Evolutionary conservation across 2,888 invertebrate species (phyloP).

Genomic region (Dyspetes luteomarginatus): DNA sequence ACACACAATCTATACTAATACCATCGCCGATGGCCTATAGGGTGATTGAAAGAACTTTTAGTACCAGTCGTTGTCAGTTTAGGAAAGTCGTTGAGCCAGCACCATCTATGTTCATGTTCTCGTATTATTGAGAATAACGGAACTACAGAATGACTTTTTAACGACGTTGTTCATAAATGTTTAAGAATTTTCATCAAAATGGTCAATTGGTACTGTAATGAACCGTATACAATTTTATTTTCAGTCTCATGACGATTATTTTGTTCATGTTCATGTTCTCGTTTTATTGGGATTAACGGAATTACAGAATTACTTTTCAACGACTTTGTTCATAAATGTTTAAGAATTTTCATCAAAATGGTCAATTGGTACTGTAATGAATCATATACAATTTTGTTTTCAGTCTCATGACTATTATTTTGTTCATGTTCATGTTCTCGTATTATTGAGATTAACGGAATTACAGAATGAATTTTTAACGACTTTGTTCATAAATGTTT

Average conservation of each 20-base stretch:
- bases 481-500: no score
- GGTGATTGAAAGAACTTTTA: constrained; percentile 14
- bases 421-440: background rate
- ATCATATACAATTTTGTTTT: no score
- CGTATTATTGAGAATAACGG: background rate
- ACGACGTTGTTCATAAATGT: no score
- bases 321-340: no score
- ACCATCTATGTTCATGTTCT: background rate
- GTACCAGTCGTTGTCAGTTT: no score
- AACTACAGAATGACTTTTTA: background rate
- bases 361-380: no score
- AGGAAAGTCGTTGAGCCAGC: background rate
- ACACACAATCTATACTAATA: constrained; percentile 37
- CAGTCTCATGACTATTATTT: no score
- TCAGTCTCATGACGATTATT: no score
- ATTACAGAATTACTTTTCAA: background rate
- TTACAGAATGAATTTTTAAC: background rate
- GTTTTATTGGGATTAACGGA: background rate
- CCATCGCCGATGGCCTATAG: background rate
- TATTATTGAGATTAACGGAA: background rate
- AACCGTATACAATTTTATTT: no score
- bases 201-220: no score
- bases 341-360: no score
- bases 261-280: background rate
- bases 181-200: no score